phyloP scores from a whole-genome alignment of 2,797 vertebrate species.

The Gymnocypris eckloni region DNA sequence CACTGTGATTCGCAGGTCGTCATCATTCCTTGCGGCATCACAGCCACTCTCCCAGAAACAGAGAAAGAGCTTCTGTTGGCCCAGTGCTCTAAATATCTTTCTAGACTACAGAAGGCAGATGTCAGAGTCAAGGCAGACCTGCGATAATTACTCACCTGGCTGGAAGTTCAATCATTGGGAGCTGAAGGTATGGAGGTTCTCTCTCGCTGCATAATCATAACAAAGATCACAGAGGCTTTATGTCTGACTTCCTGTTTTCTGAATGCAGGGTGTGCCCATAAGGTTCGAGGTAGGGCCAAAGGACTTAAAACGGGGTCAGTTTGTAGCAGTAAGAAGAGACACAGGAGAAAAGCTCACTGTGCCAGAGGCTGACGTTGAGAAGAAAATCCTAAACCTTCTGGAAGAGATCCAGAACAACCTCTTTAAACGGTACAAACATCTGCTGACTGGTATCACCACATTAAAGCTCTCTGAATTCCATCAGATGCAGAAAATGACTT shows the following conservation, averaged over 20 bases:
- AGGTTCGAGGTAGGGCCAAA: conserved; percentile 95
- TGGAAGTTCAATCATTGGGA: conserved; percentile 99
- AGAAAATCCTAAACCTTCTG: conserved; percentile 80
- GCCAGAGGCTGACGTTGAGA: conserved; percentile 86
- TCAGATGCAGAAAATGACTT: not conserved
- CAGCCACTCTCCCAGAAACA: conserved; percentile 87
- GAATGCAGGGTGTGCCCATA: conserved; percentile 89
- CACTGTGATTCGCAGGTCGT: conserved; percentile 80
- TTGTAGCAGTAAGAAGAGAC: conserved; percentile 93
- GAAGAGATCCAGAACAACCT: conserved; percentile 91
- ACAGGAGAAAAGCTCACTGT: conserved; percentile 87
- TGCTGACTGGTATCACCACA: not conserved
- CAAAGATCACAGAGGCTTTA: not conserved
- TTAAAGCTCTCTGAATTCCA: not conserved
- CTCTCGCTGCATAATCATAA: not conserved
- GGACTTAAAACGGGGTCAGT: conserved; percentile 92
- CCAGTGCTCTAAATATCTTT: conserved; percentile 87
- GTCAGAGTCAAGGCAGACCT: conserved; percentile 86
- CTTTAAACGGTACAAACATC: conserved; percentile 81
- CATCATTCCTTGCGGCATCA: conserved; percentile 96
- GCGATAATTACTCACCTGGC: conserved; percentile 96
- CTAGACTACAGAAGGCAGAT: conserved; percentile 75
- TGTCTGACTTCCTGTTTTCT: conserved; percentile 32
- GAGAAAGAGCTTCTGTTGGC: conserved; percentile 85
- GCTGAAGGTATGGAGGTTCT: conserved; percentile 84